A percentile compares a stretch with the other conserved stretches of the same genome.
Evolutionary conservation across 2,113 vertebrate genomes (phyloP).

Genomic region (Triplophysa dalaica): DNA sequence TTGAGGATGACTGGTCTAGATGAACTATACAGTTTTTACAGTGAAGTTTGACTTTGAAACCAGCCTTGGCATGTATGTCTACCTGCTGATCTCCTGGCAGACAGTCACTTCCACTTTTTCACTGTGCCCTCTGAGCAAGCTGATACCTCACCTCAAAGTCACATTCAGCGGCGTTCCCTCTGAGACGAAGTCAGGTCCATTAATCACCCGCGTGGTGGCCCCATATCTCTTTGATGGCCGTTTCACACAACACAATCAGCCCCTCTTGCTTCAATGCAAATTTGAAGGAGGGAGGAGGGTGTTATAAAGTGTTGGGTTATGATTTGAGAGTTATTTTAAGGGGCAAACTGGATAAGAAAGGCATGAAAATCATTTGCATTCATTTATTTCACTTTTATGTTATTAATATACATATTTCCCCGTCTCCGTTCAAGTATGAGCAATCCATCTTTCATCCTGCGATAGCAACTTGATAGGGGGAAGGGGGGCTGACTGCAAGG

Average conservation of each 20-base stretch:
- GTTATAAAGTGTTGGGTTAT: background rate
- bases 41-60: background rate
- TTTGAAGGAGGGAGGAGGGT: background rate
- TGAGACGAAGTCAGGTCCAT: constrained; percentile 31
- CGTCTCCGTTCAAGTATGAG: background rate
- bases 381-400: background rate
- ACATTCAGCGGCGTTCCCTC: constrained; percentile 11
- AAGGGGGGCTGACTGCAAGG: background rate
- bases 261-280: constrained; percentile 26
- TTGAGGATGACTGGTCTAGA: too few species aligned
- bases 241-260: constrained; percentile 25
- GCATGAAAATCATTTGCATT: background rate
- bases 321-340: background rate
- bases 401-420: background rate
- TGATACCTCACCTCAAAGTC: constrained; percentile 18
- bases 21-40: too few species aligned
- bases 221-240: constrained; percentile 17
- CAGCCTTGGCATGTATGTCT: background rate
- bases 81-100: background rate
- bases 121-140: background rate
- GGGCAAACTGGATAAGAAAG: background rate
- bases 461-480: background rate
- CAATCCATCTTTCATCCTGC: background rate
- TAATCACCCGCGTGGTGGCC: constrained; percentile 33
- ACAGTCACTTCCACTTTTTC: background rate